Base-by-base conservation (phyloP, 2,797 vertebrate genomes). In the Fringilla coelebs region DNA sequence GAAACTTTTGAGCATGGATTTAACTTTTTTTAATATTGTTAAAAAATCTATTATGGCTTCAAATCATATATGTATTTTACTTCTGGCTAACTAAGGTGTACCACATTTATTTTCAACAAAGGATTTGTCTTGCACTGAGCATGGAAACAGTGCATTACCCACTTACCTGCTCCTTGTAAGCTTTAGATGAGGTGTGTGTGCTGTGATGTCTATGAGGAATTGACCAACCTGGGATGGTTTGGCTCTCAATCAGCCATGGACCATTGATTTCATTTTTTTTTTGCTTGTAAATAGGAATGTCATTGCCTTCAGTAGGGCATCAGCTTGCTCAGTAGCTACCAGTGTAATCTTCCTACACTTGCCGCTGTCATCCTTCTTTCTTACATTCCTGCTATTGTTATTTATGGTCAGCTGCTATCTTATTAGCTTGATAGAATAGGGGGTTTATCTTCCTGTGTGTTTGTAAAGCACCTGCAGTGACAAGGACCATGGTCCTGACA, bases 381-480 rank as follows among this genome's bases (percentile, higher is more conserved):
- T 89, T 65, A 85, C 73, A 43, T 66, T 72, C 25, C 82, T 70
- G 73, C 20, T 91, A 66, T 66, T 70, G 60, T 93, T 86, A 84
- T 96, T 95, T 95, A 88, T 86, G 60, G 28, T 55, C 49, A 85
- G 57, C 17, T 81, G 20, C 63, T 71, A 55, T 91, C 73, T 86
- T 88, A 91, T 84, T 91, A 88, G 36, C 80, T 84, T 66, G 74
- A 87, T 93, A 79, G 71, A 93, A 61, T 1, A 80, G 14, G 22
- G 24, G 5, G 20, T 88, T 87, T 93, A 76, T 94, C 86, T 88
- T 93, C 38, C 62, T 71, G 17, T 8, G 24, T 52, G 28, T 87
- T 87, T 93, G 40, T 11, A 36, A 57, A 87, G 34, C 36, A 79
- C 52, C 83, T 92, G 49, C 32, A 70, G 61, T 71, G 77, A 78